Conservation (phyloP, 92 coral and sea anemone species). For the Zoanthus solanderi region DNA sequence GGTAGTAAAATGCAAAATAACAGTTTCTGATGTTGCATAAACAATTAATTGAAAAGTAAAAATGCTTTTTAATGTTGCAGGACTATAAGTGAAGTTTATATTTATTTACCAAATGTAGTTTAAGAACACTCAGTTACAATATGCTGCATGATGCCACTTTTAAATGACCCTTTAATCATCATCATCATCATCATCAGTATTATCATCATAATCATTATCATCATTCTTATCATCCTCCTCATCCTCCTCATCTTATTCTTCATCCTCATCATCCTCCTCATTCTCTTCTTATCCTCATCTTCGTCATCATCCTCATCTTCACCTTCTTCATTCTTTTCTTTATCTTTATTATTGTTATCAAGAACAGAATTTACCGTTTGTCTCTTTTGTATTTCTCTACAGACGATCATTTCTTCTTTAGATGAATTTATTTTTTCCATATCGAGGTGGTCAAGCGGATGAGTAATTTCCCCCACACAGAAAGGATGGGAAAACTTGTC, state of each 20-base stretch:
- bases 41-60: not conserved
- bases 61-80: not conserved
- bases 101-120: not conserved
- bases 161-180: not conserved
- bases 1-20: not conserved
- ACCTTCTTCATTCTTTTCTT: no score
- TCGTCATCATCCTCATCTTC: no score
- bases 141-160: not conserved
- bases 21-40: not conserved
- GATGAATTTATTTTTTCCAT: constrained; percentile 70
- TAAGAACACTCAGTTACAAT: not conserved
- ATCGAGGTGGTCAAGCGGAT: constrained; percentile 78
- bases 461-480: constrained; percentile 85
- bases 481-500: constrained; percentile 94
- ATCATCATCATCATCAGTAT: no score
- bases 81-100: not conserved
- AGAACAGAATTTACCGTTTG: constrained; percentile 63
- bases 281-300: no score
- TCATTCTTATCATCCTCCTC: no score
- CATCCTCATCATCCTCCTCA: no score
- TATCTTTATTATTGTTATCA: no score
- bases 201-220: no score
- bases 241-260: no score
- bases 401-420: constrained; percentile 88
- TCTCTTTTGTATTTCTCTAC: constrained; percentile 87